Base-by-base conservation (phyloP, 1,140 invertebrate species). In the Zelostemma sp. region DNA sequence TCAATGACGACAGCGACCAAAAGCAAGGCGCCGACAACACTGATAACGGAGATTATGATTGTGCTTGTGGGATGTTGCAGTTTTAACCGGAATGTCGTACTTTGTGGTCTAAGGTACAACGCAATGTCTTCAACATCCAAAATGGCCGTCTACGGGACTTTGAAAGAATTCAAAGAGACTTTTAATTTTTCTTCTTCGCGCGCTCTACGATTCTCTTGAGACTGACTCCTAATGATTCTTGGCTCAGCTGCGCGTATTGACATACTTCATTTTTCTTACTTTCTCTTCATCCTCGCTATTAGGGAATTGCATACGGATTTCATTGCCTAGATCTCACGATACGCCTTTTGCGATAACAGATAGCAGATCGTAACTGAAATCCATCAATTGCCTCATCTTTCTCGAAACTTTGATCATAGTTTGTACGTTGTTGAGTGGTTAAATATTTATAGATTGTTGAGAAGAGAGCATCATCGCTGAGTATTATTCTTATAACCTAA, bases 1-100 rank as follows among this genome's bases (percentile, higher is more conserved):
- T n/a, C n/a, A n/a, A n/a, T n/a, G 59, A 72, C 41, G 60, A 75
- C 56, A 11, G 16, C 17, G 28, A 15, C 15, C 14, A 18, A 43
- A 31, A 11, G 11, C 28, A 31, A 31, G 41, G 18, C 12, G 9
- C 16, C 21, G 15, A 49, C 1, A 8, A 49, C 21, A 17, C n/a
- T 43, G 6, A 35, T 35, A 35, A 6, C 33, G 33, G 33, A 35
- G 33, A 35, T 11, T n/a, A 35, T 35, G 33, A 17, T 43, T 18
- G 17, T 43, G 41, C 12, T 17, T 74, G 58, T 75, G 60, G 71
- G 76, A 60, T 85, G 77, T 85, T 85, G 70, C 82, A 85, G 84
- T 85, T 81, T 78, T 84, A 63, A 81, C 82, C 65, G 82, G 84
- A 45, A 74, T 85, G 49, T 82, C 83, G 40, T 83, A 83, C 68